These are phyloP conservation scores for Drosophila nigritarsus DNA, from an alignment of 2,888 invertebrate genomes.

Conservation along the genomic window DNA sequence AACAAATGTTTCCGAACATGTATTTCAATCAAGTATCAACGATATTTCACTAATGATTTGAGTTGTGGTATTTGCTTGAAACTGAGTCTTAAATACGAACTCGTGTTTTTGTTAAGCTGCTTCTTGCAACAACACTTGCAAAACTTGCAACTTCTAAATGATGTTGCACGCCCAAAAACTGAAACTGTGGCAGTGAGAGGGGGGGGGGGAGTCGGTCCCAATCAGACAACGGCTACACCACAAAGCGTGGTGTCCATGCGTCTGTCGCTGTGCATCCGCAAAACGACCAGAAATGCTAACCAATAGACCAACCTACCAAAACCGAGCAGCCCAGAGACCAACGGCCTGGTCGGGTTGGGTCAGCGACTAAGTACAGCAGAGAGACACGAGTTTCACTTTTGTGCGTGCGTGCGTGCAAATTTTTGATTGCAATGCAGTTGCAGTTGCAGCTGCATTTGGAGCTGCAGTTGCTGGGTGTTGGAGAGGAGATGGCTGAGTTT, in stretches of 20 bases:
- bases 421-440: conserved; percentile 65
- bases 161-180: not conserved
- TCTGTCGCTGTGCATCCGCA: conserved; percentile 61
- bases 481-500: conserved; percentile 21
- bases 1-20: not conserved
- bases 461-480: not conserved
- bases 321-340: conserved; percentile 25
- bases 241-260: conserved; percentile 61
- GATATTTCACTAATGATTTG: not conserved
- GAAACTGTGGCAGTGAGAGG: not conserved
- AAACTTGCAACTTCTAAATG: not conserved
- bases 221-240: conserved; percentile 48
- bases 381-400: conserved; percentile 41
- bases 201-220: not conserved
- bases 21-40: not conserved
- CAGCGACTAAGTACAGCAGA: conserved; percentile 29
- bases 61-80: not conserved
- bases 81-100: not conserved
- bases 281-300: conserved; percentile 68
- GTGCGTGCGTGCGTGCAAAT: conserved; percentile 73
- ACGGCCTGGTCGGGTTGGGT: not conserved
- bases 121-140: not conserved
- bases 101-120: not conserved
- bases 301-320: conserved; percentile 50
- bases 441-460: conserved; percentile 12